A percentile compares a stretch with the other conserved stretches of the same genome.
Evolutionary conservation across 2,888 invertebrate genomes (phyloP).

Genomic region (Agrotis clavis): DNA sequence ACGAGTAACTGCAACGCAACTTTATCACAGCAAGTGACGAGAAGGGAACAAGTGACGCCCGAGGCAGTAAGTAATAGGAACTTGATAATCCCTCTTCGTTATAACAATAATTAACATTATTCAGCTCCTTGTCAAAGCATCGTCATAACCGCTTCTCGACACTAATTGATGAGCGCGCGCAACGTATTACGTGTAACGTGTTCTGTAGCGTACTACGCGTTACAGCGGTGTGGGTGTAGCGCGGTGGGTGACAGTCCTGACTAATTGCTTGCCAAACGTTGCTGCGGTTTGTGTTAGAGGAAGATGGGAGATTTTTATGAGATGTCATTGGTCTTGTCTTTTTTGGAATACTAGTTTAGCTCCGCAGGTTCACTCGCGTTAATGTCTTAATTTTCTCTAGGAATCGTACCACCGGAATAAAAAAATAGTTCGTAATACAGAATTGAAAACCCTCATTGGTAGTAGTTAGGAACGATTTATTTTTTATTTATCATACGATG

Average conservation of each 20-base stretch:
- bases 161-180: constrained; percentile 56
- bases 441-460: too few relatives aligned
- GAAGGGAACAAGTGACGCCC: neutral
- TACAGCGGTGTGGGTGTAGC: constrained; percentile 22
- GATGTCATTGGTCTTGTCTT: too few relatives aligned
- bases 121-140: constrained; percentile 51
- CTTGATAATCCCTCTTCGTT: constrained; percentile 19
- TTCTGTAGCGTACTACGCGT: constrained; percentile 32
- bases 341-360: too few relatives aligned
- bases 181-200: constrained; percentile 44
- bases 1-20: too few relatives aligned
- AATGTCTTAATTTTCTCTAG: too few relatives aligned
- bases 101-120: constrained; percentile 55
- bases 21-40: too few relatives aligned
- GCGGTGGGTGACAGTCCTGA: constrained; percentile 49
- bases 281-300: constrained; percentile 22
- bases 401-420: too few relatives aligned
- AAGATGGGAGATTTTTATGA: neutral
- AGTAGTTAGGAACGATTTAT: too few relatives aligned
- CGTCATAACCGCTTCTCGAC: constrained; percentile 52
- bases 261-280: constrained; percentile 55
- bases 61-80: neutral
- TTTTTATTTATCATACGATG: too few relatives aligned
- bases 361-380: too few relatives aligned
- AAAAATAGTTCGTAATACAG: too few relatives aligned